Evolutionary conservation across 35 echinoderm and acorn worm genomes (phyloP).

Genomic region (Eucidaris tribuloides): DNA sequence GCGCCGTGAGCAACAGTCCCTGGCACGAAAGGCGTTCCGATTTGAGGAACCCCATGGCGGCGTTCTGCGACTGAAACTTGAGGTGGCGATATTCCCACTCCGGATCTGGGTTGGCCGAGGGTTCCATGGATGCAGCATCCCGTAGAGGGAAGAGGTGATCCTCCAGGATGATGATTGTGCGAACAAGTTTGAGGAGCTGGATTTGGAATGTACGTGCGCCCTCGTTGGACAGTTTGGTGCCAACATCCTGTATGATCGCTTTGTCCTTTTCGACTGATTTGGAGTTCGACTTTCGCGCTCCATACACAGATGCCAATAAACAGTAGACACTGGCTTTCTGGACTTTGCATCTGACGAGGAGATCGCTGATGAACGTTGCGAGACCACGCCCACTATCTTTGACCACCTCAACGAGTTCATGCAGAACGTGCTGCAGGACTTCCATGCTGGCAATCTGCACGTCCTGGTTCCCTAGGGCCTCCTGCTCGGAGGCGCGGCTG

Average conservation of each 20-base stretch:
- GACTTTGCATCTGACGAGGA: constrained; percentile 84
- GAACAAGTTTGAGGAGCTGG: constrained; percentile 81
- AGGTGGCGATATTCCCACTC: constrained; percentile 86
- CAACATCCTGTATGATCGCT: constrained; percentile 72
- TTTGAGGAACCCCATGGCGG: constrained; percentile 61
- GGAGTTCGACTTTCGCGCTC: constrained; percentile 31
- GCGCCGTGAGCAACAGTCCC: constrained; percentile 70
- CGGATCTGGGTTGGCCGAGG: neutral
- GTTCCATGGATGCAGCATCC: constrained; percentile 47
- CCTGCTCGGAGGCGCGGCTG: constrained; percentile 49
- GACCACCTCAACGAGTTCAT: constrained; percentile 83
- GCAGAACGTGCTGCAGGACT: constrained; percentile 67
- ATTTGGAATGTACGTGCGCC: constrained; percentile 92
- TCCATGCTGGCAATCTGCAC: constrained; percentile 98
- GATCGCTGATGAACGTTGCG: constrained; percentile 94
- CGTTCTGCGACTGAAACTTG: constrained; percentile 73
- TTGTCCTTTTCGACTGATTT: constrained; percentile 7
- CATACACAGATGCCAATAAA: constrained; percentile 79
- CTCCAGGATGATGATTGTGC: constrained; percentile 88
- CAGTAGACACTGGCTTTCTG: constrained; percentile 94
- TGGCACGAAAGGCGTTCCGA: constrained; percentile 80
- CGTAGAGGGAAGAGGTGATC: constrained; percentile 87
- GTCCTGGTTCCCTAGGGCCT: constrained; percentile 83
- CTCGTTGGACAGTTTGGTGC: constrained; percentile 43
- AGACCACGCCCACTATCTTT: constrained; percentile 78